Percentiles rank a stretch among this genome's conserved stretches.
Evolutionary conservation across 2,888 invertebrate species (phyloP).

Genomic region (Noctua pronuba): DNA sequence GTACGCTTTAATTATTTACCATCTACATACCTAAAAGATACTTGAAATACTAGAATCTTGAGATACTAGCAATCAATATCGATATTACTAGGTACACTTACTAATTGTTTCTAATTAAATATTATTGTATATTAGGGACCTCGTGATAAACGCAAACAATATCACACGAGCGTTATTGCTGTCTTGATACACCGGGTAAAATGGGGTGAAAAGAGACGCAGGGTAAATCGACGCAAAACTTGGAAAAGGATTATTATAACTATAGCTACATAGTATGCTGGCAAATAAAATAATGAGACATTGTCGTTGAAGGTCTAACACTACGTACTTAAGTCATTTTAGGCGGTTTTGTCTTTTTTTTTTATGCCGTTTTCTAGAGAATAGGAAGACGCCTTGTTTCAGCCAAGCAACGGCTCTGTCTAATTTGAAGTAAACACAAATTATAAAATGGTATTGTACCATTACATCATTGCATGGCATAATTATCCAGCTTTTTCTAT

Average conservation of each 20-base stretch:
- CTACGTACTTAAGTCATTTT: too few relatives aligned
- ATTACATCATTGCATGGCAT: too few relatives aligned
- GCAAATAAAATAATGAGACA: neutral
- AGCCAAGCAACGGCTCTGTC: too few relatives aligned
- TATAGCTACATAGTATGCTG: neutral
- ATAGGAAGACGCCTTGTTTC: too few relatives aligned
- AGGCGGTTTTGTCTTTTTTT: too few relatives aligned
- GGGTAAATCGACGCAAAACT: neutral
- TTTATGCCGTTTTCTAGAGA: too few relatives aligned
- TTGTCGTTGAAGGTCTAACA: too few relatives aligned
- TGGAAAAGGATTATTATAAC: neutral
- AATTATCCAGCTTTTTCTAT: too few relatives aligned
- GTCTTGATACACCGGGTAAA: neutral
- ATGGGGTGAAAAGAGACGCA: neutral
- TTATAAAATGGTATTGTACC: too few relatives aligned
- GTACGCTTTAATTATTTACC: neutral
- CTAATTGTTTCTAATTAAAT: neutral
- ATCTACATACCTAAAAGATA: neutral
- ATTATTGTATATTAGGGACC: neutral
- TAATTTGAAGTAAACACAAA: too few relatives aligned
- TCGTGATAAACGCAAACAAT: constrained; percentile 9
- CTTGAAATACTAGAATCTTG: too few relatives aligned
- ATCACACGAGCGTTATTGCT: constrained; percentile 23
- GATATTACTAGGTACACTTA: too few relatives aligned
- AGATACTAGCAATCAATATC: neutral